Evolutionary conservation across 2,797 vertebrate species (phyloP).

Genomic region (Galagoides demidoff): DNA sequence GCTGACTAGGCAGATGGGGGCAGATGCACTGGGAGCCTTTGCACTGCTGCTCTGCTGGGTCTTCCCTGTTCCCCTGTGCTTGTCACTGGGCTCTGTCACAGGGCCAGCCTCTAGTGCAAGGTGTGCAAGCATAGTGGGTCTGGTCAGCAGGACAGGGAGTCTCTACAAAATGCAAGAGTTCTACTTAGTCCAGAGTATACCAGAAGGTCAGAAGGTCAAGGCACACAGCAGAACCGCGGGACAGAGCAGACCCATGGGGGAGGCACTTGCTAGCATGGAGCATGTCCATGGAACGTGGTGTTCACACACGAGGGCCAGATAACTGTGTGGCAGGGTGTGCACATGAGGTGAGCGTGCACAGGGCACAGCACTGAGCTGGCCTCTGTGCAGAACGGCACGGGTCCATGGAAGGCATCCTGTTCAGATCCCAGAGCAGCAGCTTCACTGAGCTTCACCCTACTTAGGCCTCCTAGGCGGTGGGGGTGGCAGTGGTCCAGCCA

Average conservation of each 20-base stretch:
- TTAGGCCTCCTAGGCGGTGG: neutral
- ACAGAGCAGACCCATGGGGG: neutral
- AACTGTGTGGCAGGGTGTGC: neutral
- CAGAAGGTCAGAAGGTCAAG: neutral
- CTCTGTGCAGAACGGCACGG: neutral
- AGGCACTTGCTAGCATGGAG: neutral
- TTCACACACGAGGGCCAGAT: too few relatives aligned
- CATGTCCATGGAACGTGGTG: too few relatives aligned
- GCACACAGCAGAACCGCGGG: neutral
- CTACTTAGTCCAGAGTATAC: neutral
- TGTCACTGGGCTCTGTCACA: neutral
- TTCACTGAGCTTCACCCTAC: neutral
- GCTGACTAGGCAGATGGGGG: neutral
- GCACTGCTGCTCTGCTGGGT: neutral
- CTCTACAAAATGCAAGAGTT: neutral
- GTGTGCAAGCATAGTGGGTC: neutral
- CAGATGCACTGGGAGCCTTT: neutral
- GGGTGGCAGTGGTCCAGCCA: neutral
- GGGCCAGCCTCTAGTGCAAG: neutral
- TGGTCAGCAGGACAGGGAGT: neutral
- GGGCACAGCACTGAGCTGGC: neutral
- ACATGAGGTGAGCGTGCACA: too few relatives aligned
- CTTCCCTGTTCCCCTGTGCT: neutral
- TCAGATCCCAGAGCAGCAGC: neutral
- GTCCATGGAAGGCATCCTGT: too few relatives aligned